Evolutionary conservation across 2,113 vertebrate genomes (phyloP).

Genomic region (Dascyllus trimaculatus): DNA sequence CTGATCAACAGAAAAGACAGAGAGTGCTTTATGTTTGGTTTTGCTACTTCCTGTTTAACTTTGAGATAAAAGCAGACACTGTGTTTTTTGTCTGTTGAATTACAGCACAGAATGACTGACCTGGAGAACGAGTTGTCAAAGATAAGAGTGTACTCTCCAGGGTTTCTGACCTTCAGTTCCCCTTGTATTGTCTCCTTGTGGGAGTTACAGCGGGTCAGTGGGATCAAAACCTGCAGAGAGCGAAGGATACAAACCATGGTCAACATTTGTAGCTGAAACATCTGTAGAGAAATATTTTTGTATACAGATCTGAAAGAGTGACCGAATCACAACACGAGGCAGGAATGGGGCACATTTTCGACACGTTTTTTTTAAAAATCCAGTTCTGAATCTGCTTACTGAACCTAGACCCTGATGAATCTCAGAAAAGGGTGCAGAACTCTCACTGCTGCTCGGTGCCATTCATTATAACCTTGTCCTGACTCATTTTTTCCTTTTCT

Average conservation of each 20-base stretch:
- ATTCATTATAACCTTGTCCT: not conserved
- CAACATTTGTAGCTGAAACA: not conserved
- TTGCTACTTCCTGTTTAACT: not conserved
- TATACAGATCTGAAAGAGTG: not conserved
- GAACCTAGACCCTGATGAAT: not conserved
- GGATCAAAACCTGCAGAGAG: slow-evolving; percentile 91
- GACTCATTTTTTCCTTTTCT: not conserved
- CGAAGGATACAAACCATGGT: not conserved
- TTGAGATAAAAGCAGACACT: not conserved
- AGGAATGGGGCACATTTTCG: not conserved
- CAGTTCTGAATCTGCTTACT: no score
- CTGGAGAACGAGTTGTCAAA: slow-evolving; percentile 99
- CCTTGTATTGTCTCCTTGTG: slow-evolving; percentile 94
- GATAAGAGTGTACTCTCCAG: slow-evolving; percentile 92
- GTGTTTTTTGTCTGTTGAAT: not conserved
- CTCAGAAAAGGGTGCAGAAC: not conserved
- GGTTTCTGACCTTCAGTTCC: slow-evolving; percentile 90
- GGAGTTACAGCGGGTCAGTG: slow-evolving; percentile 93
- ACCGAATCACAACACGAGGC: not conserved
- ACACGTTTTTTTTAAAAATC: no score
- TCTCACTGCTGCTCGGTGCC: not conserved
- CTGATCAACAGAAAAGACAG: slow-evolving; percentile 74
- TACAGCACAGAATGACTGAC: slow-evolving; percentile 73
- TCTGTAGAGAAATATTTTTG: slow-evolving; percentile 1
- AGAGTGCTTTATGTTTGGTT: not conserved